These are phyloP conservation scores for Philopedon plagiatum DNA, from an alignment of 2,888 invertebrate genomes.

Conservation along the genomic window DNA sequence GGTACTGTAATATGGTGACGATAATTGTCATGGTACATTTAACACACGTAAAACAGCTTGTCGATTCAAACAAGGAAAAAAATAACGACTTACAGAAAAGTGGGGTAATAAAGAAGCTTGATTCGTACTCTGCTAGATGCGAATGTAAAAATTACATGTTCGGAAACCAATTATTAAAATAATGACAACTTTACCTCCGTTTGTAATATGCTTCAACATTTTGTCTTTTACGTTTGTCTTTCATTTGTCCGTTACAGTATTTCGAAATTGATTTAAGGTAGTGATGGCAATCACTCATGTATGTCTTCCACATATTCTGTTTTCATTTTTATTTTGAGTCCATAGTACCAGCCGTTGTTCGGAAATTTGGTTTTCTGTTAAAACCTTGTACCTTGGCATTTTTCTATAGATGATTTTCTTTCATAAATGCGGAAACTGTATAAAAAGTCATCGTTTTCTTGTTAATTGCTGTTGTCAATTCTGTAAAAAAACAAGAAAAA, in stretches of 20 bases:
- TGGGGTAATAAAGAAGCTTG: no score
- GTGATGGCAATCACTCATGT: conserved; percentile 60
- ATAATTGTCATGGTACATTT: background rate
- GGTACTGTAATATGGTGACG: background rate
- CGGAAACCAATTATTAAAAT: background rate
- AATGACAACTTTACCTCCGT: conserved; percentile 65
- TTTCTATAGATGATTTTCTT: background rate
- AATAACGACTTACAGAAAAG: conserved; percentile 2
- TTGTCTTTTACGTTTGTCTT: conserved; percentile 54
- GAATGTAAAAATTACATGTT: background rate
- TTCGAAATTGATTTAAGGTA: conserved; percentile 56
- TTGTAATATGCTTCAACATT: conserved; percentile 81
- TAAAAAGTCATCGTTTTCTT: background rate
- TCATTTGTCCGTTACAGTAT: conserved; percentile 55
- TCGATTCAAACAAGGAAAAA: background rate
- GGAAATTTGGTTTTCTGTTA: background rate
- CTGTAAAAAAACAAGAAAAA: conserved; percentile 1
- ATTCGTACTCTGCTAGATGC: no score
- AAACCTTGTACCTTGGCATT: background rate
- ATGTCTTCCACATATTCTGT: conserved; percentile 61
- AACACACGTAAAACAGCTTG: background rate
- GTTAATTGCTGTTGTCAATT: background rate
- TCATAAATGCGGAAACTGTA: background rate
- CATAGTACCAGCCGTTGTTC: background rate
- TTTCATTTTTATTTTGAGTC: conserved; percentile 38